Base-by-base conservation (phyloP, 2,888 invertebrate species). In the Quadroppia sp. region DNA sequence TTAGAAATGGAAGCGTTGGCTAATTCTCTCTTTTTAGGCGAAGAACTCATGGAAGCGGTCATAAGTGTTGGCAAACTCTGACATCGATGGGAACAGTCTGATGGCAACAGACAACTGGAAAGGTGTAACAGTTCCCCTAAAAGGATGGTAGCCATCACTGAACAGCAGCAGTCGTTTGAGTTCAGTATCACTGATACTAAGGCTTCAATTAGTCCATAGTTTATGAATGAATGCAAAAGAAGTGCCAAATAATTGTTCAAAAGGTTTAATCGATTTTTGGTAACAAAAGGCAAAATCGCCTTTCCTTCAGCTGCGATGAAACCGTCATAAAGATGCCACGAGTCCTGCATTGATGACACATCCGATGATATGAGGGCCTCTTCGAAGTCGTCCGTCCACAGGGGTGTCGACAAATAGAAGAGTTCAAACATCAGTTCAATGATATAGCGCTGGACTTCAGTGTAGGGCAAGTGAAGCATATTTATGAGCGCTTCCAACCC, bases 281-380 rank as follows among this genome's bases (percentile, higher is more conserved):
- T 89, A 76, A 94, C 86, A 81, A 92, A 91, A 76, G 95, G 94
- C 82, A 97, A 84, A 79, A 95, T 88, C 73, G 87, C 87, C 75
- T 88, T 87, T 67, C 94, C 95, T 84, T 97, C 97, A 74, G 91
- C 90, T 17, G 91, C 93, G n/a, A 97, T 90, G 82, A 97, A 97
- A 45, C 94, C 96, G 82, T 95, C 94, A 79, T 89, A 89, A 32
- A 97, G 84, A 79, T 91, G 87, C 94, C 95, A 97, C 0, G 89
- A 86, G 77, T 94, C 91, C 82, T 89, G 84, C 77, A 84, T 83
- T 61, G 84, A 82, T 30, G 90, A 89, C 2, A 93, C 92, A 86
- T 95, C 93, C 23, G 69, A 48, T 73, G 72, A 75, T 13, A 70
- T 59, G 77, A 96, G 83, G 1, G 95, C 95, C 50, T 91, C 89